Conservation (phyloP, 2,888 invertebrate genomes). For the Cheilosia pagana region DNA sequence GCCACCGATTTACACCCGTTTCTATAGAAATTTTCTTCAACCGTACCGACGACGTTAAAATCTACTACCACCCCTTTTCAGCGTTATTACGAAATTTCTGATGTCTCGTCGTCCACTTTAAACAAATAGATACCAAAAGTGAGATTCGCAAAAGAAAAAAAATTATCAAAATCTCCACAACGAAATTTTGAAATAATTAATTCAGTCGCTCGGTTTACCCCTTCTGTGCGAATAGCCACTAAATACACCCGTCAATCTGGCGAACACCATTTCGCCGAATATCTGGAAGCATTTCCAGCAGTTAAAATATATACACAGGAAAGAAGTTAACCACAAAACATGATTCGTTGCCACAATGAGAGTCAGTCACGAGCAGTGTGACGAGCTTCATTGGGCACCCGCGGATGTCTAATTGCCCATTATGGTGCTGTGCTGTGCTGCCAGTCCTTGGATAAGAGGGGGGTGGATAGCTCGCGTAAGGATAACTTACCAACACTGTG, state of each 20-base stretch:
- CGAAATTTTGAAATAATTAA: slow-evolving; percentile 63
- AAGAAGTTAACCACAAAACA: slow-evolving; percentile 68
- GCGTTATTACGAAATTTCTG: slow-evolving; percentile 61
- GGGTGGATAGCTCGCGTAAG: slow-evolving; percentile 8
- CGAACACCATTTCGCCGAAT: slow-evolving; percentile 50
- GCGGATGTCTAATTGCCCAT: slow-evolving; percentile 73
- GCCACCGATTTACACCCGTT: no score
- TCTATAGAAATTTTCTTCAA: no score
- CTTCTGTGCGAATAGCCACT: slow-evolving; percentile 18
- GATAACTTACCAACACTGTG: slow-evolving; percentile 37
- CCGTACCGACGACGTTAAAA: slow-evolving; percentile 17
- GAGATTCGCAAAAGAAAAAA: slow-evolving; percentile 15
- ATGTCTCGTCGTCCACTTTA: slow-evolving; percentile 37
- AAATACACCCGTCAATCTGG: slow-evolving; percentile 70
- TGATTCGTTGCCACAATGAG: slow-evolving; percentile 67
- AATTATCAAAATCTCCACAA: slow-evolving; percentile 25
- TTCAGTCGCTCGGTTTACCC: slow-evolving; percentile 57
- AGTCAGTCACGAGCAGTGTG: slow-evolving; percentile 58
- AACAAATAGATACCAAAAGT: slow-evolving; percentile 51
- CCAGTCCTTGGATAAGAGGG: slow-evolving; percentile 12
- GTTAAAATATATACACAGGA: slow-evolving; percentile 42
- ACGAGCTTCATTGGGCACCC: slow-evolving; percentile 72
- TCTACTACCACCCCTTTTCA: slow-evolving; percentile 19
- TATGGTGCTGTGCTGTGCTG: slow-evolving; percentile 65
- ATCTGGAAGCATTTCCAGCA: slow-evolving; percentile 48